These are phyloP conservation scores for Sphecodes monilicornis DNA, from an alignment of 2,888 invertebrate genomes.

Conservation along the genomic window DNA sequence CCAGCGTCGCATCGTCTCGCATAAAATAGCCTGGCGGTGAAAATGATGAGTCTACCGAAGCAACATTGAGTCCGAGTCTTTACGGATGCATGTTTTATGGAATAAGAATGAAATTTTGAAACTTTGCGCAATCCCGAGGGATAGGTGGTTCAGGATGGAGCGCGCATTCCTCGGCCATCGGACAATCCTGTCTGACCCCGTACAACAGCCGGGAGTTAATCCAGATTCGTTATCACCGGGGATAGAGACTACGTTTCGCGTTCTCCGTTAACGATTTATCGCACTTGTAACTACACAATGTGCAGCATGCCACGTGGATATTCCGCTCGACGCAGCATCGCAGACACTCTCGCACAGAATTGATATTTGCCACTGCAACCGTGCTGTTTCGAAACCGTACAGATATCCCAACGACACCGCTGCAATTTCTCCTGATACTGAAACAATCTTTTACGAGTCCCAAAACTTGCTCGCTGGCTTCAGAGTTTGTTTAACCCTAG, in stretches of 20 bases:
- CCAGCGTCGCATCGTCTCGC: no score
- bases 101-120: background rate
- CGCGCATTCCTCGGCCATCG: slow-evolving; percentile 54
- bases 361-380: background rate
- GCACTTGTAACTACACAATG: background rate
- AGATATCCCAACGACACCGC: background rate
- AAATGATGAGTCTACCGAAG: no score
- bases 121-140: background rate
- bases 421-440: background rate
- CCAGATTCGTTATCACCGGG: slow-evolving; percentile 61
- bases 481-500: no score
- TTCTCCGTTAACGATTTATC: slow-evolving; percentile 30
- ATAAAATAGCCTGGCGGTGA: no score
- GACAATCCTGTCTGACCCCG: slow-evolving; percentile 37
- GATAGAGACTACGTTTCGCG: slow-evolving; percentile 46
- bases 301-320: slow-evolving; percentile 1
- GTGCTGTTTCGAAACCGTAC: background rate
- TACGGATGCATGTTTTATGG: no score
- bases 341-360: background rate
- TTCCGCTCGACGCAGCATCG: slow-evolving; percentile 2
- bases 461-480: background rate
- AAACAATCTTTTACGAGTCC: background rate
- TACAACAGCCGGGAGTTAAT: slow-evolving; percentile 73
- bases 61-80: no score
- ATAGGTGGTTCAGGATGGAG: slow-evolving; percentile 59